Conservation (phyloP, 2,888 invertebrate genomes). For the Melanostoma mellinum region DNA sequence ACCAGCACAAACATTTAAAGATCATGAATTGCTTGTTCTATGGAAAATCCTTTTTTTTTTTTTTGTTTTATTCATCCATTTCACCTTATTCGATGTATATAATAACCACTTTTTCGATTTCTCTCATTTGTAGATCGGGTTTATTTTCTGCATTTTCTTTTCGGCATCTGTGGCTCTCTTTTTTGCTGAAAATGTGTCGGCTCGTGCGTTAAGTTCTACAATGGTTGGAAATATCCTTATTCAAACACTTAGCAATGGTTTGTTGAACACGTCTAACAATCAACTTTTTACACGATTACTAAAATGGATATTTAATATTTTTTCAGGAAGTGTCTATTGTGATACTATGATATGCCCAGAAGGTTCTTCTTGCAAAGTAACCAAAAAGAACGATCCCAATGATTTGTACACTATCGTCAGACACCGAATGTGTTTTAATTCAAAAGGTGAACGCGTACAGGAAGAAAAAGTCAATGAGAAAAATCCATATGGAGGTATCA, state of each 20-base stretch:
- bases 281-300: neutral
- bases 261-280: neutral
- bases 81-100: too few relatives aligned
- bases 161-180: neutral
- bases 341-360: constrained; percentile 50
- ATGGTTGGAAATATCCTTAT: constrained; percentile 9
- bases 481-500: neutral
- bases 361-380: constrained; percentile 32
- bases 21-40: too few relatives aligned
- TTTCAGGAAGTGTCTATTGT: constrained; percentile 31
- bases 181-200: neutral
- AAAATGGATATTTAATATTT: neutral
- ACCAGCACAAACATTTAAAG: too few relatives aligned
- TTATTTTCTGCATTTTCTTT: neutral
- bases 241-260: constrained; percentile 10
- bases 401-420: constrained; percentile 24
- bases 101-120: neutral
- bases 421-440: constrained; percentile 13
- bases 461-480: constrained; percentile 27
- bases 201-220: neutral
- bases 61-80: too few relatives aligned
- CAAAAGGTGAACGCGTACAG: neutral
- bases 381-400: constrained; percentile 46
- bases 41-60: too few relatives aligned
- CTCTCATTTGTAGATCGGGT: neutral